A percentile compares a stretch with the other conserved stretches of the same genome.
Conservation (phyloP, 2,113 vertebrate genomes). For the Capreolus pygargus region DNA sequence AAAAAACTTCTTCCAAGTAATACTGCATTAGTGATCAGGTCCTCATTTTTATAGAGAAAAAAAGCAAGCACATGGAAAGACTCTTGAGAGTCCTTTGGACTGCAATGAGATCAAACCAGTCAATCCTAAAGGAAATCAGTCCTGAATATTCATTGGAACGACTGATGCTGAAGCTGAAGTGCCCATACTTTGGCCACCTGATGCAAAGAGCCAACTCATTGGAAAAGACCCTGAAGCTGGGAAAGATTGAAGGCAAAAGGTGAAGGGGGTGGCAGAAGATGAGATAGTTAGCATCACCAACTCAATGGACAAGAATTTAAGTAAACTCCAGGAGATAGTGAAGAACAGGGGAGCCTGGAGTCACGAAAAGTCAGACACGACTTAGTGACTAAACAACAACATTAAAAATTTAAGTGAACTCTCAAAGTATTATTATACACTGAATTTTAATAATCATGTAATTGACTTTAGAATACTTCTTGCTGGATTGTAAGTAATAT, state of each 20-base stretch:
- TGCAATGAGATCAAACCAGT: neutral
- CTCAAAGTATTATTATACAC: neutral
- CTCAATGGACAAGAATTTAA: neutral
- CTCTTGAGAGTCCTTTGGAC: neutral
- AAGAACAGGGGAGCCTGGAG: neutral
- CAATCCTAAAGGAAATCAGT: neutral
- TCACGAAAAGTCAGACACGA: neutral
- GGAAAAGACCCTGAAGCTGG: neutral
- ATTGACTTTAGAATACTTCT: neutral
- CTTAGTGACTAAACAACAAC: neutral
- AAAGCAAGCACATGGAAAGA: neutral
- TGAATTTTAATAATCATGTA: neutral
- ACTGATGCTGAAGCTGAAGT: neutral
- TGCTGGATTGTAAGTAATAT: neutral
- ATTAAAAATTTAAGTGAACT: neutral
- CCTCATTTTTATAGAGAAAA: neutral
- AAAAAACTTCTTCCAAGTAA: neutral
- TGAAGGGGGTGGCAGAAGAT: neutral
- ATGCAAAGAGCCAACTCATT: neutral
- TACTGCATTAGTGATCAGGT: neutral
- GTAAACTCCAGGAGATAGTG: neutral
- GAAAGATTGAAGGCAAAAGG: neutral
- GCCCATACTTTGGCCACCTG: neutral
- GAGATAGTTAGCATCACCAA: neutral
- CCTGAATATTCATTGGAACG: neutral